Evolutionary conservation across 2,797 vertebrate species (phyloP).

Genomic region (Botia almorhae): DNA sequence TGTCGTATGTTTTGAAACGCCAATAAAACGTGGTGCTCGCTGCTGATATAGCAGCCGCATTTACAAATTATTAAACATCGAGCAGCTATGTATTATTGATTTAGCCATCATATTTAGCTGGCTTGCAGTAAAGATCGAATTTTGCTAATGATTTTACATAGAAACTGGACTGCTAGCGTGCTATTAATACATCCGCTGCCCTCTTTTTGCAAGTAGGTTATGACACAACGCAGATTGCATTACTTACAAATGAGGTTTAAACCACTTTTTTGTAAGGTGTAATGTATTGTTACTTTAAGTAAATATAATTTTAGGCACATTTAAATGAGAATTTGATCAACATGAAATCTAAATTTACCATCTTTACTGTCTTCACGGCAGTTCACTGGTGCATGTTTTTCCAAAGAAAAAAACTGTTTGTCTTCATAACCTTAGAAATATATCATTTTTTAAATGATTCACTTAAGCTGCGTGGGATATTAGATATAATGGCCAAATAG

Average conservation of each 20-base stretch:
- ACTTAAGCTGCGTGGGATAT: not conserved
- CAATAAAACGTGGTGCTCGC: constrained; percentile 52
- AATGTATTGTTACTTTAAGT: constrained; percentile 16
- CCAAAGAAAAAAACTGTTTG: not conserved
- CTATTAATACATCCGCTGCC: constrained; percentile 43
- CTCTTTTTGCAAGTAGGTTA: constrained; percentile 47
- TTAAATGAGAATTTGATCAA: constrained; percentile 17
- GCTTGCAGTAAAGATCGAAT: constrained; percentile 10
- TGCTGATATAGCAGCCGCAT: constrained; percentile 40
- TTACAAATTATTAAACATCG: constrained; percentile 51
- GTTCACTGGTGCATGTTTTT: not conserved
- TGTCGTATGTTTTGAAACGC: constrained; percentile 53
- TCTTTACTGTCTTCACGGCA: not conserved
- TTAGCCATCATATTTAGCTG: constrained; percentile 38
- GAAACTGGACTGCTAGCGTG: constrained; percentile 19
- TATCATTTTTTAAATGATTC: not conserved
- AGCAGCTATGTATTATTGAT: constrained; percentile 34
- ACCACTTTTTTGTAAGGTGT: constrained; percentile 19
- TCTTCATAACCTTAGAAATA: not conserved
- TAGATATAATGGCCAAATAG: not conserved
- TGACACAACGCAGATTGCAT: constrained; percentile 33
- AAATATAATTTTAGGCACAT: not conserved
- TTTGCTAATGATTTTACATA: constrained; percentile 7
- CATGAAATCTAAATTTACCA: not conserved
- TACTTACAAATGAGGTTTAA: constrained; percentile 40